Conservation (phyloP, 1,140 invertebrate species). For the Drosophila nannoptera region DNA sequence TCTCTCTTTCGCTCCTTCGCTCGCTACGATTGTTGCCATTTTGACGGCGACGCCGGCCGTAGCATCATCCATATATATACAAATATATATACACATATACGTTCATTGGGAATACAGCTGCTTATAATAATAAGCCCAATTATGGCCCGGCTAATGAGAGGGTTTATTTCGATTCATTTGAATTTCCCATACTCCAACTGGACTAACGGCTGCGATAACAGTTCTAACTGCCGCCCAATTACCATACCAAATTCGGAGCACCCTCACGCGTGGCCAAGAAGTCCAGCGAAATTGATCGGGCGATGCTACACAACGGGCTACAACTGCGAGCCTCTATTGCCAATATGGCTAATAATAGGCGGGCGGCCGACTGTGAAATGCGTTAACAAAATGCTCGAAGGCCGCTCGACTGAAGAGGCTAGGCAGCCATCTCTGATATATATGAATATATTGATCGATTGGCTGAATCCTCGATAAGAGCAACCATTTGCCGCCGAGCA, state of each 20-base stretch:
- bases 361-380: no score
- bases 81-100: neutral
- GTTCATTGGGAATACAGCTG: constrained; percentile 1
- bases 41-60: constrained; percentile 28
- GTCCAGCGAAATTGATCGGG: no score
- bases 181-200: constrained; percentile 13
- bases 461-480: no score
- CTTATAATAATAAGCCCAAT: constrained; percentile 60
- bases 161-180: constrained; percentile 40
- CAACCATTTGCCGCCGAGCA: no score
- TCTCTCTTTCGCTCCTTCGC: neutral
- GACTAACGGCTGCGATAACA: constrained; percentile 1
- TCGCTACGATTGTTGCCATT: constrained; percentile 64
- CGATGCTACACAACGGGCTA: no score
- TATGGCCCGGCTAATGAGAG: constrained; percentile 25
- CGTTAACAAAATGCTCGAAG: no score
- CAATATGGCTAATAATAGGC: no score
- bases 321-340: no score
- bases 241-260: neutral
- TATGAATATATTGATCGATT: no score
- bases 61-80: constrained; percentile 6
- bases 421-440: no score
- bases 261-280: no score
- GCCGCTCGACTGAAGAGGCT: no score
- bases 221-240: constrained; percentile 6